Conservation (phyloP, 2,888 invertebrate species). For the Drosophila borealis region DNA sequence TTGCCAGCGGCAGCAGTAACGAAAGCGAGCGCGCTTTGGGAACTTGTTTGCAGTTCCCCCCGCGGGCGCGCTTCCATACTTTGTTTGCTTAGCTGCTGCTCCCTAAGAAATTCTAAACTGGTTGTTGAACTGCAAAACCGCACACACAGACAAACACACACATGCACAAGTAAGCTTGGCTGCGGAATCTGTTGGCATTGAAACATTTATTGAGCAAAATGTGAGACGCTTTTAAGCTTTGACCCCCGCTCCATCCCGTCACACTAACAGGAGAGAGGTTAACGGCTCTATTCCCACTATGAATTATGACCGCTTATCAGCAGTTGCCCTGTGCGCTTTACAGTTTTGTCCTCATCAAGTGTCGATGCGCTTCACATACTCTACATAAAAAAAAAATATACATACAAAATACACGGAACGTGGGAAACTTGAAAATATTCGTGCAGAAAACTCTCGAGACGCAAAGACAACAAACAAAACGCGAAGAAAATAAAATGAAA, state of each 20-base stretch:
- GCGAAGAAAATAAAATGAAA: conserved; percentile 9
- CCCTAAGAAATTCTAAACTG: conserved; percentile 74
- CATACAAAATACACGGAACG: conserved; percentile 4
- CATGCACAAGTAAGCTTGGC: conserved; percentile 15
- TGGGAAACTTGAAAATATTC: conserved; percentile 31
- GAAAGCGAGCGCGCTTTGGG: conserved; percentile 72
- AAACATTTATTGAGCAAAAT: conserved; percentile 46
- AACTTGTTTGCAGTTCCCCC: conserved; percentile 62
- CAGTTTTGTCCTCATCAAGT: conserved; percentile 16
- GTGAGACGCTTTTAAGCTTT: conserved; percentile 39
- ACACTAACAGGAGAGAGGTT: conserved; percentile 26
- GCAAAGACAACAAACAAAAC: conserved; percentile 39
- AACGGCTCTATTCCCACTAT: conserved; percentile 50
- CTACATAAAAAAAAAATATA: no score
- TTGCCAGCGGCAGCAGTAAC: conserved; percentile 47
- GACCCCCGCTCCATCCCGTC: neutral
- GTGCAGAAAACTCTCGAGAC: conserved; percentile 6
- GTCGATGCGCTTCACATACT: conserved; percentile 4
- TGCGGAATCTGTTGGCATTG: conserved; percentile 53
- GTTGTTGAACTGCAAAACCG: conserved; percentile 69
- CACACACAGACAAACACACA: conserved; percentile 19
- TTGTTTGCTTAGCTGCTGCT: conserved; percentile 27
- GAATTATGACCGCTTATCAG: conserved; percentile 58
- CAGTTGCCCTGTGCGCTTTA: conserved; percentile 27
- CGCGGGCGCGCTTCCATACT: conserved; percentile 1